Percentiles rank a stretch among this genome's conserved stretches.
These are phyloP conservation scores for Melanotaenia trifasciata DNA, from an alignment of 2,797 vertebrate species.

Conservation along the genomic window DNA sequence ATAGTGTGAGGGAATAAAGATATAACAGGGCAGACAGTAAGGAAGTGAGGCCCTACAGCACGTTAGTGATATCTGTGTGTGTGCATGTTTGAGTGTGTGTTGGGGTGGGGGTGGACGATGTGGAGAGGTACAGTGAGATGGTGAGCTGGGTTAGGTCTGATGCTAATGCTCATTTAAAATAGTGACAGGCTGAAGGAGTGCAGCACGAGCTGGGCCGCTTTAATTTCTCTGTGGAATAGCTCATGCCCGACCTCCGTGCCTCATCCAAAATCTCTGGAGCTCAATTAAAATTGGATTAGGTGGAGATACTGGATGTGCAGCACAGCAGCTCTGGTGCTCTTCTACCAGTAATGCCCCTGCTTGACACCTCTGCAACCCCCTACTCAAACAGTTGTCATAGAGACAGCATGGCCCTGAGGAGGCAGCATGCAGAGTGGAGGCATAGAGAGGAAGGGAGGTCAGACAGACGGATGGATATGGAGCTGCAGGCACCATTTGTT, in stretches of 20 bases:
- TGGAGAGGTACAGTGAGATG: constrained; percentile 81
- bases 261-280: constrained; percentile 97
- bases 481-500: constrained; percentile 48
- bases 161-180: constrained; percentile 95
- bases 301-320: constrained; percentile 92
- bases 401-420: constrained; percentile 86
- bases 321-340: constrained; percentile 85
- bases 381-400: constrained; percentile 97
- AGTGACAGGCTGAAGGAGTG: constrained; percentile 91
- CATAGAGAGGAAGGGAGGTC: constrained; percentile 50
- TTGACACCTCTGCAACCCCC: constrained; percentile 95
- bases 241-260: constrained; percentile 91
- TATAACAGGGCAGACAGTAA: constrained; percentile 50
- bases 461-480: constrained; percentile 51
- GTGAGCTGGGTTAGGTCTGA: constrained; percentile 91
- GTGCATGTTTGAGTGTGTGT: constrained; percentile 26
- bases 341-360: constrained; percentile 90
- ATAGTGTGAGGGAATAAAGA: constrained; percentile 64
- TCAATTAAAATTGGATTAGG: constrained; percentile 99
- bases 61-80: constrained; percentile 16
- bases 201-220: constrained; percentile 86
- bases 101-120: constrained; percentile 27
- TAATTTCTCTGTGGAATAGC: constrained; percentile 99
- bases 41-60: constrained; percentile 46
- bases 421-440: constrained; percentile 75